A percentile compares a stretch with the other conserved stretches of the same genome.
Conservation (phyloP, 2,888 invertebrate species). For the Melinaea marsaeus region DNA sequence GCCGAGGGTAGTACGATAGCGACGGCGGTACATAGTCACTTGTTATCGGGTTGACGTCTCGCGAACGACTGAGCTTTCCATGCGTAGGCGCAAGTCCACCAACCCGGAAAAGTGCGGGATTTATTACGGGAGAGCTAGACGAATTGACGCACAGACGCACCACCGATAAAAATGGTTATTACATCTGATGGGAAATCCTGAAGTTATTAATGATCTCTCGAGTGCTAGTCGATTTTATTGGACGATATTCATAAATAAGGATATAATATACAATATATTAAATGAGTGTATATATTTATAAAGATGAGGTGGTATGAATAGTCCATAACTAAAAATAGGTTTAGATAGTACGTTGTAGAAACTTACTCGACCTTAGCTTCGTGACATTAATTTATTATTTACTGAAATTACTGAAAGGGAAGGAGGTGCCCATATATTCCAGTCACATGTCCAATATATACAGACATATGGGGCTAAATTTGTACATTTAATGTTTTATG, state of each 20-base stretch:
- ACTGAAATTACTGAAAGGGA: too few relatives aligned
- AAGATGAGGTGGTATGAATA: too few relatives aligned
- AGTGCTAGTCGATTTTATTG: not conserved
- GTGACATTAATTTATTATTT: too few relatives aligned
- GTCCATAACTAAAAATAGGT: too few relatives aligned
- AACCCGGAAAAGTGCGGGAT: constrained; percentile 69
- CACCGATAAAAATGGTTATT: constrained; percentile 21
- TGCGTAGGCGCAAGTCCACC: constrained; percentile 53
- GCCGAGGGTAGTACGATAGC: constrained; percentile 70
- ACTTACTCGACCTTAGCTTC: too few relatives aligned
- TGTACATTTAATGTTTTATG: too few relatives aligned
- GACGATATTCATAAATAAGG: not conserved
- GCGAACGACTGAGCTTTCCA: constrained; percentile 52
- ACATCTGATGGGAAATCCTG: constrained; percentile 13
- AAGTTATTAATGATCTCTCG: constrained; percentile 12
- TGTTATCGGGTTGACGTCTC: constrained; percentile 47
- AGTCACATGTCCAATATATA: too few relatives aligned
- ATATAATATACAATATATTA: not conserved
- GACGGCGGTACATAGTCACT: constrained; percentile 66
- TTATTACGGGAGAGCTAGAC: constrained; percentile 65
- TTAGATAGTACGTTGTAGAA: too few relatives aligned
- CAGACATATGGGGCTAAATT: too few relatives aligned
- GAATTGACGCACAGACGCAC: constrained; percentile 40
- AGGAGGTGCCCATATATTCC: too few relatives aligned
- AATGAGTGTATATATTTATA: not conserved